Evolutionary conservation across 2,797 vertebrate species (phyloP).

Genomic region (Cynopterus sphinx): DNA sequence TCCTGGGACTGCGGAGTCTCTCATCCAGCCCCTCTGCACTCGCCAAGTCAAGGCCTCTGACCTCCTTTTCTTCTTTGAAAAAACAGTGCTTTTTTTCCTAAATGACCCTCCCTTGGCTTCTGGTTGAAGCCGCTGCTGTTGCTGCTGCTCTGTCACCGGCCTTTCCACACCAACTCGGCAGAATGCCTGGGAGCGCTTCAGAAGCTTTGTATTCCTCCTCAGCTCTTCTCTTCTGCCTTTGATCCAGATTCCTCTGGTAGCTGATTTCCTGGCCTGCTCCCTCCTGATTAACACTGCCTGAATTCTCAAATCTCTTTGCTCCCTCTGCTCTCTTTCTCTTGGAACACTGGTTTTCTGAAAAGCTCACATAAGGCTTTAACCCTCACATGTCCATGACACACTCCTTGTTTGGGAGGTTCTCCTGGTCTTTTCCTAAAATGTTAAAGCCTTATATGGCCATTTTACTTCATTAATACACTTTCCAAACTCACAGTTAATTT

Average conservation of each 20-base stretch:
- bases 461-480: neutral
- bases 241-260: neutral
- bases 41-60: neutral
- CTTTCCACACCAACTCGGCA: neutral
- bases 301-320: neutral
- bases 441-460: neutral
- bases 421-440: neutral
- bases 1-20: neutral
- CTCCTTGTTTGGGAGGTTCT: neutral
- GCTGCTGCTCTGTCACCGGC: neutral
- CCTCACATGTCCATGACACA: neutral
- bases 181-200: neutral
- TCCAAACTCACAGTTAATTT: neutral
- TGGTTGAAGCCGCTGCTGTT: neutral
- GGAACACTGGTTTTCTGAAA: neutral
- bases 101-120: neutral
- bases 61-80: neutral
- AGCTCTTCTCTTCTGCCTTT: neutral
- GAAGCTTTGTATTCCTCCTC: neutral
- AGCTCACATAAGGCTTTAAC: neutral
- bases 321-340: neutral
- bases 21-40: neutral
- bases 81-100: neutral
- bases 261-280: neutral
- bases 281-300: neutral